Conservation (phyloP, 2,113 vertebrate species). For the Corythaeola cristata region DNA sequence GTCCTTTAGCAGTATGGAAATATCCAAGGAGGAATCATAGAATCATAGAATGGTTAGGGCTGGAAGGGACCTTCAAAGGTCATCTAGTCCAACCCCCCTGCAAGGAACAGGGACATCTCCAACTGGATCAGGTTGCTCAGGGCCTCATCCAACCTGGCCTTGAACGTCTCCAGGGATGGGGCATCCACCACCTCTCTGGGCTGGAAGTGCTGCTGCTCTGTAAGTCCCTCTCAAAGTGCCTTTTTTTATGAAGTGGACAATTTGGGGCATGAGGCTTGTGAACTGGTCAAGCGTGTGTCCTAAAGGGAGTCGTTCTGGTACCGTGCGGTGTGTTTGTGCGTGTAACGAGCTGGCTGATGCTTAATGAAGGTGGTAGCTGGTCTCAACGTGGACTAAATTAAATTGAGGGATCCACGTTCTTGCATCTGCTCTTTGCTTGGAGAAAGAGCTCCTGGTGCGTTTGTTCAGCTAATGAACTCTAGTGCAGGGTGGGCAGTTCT, state of each 20-base stretch:
- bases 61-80: too few relatives aligned
- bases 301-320: neutral
- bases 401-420: neutral
- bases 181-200: too few relatives aligned
- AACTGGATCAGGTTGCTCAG: too few relatives aligned
- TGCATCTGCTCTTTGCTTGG: neutral
- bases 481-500: neutral
- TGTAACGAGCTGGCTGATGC: neutral
- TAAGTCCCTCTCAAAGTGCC: neutral
- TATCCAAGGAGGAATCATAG: fast-evolving
- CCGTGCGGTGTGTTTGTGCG: neutral
- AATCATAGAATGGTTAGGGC: too few relatives aligned
- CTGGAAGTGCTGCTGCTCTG: neutral
- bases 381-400: fast-evolving
- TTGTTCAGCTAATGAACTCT: fast-evolving
- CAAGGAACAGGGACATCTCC: too few relatives aligned
- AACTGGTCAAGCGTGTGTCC: too few relatives aligned
- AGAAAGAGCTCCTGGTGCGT: neutral
- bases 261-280: neutral
- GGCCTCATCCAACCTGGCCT: too few relatives aligned
- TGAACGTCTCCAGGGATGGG: too few relatives aligned
- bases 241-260: neutral
- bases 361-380: neutral
- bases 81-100: too few relatives aligned
- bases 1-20: neutral